Evolutionary conservation across 2,113 vertebrate species (phyloP).

Genomic region (Gyps fulvus): DNA sequence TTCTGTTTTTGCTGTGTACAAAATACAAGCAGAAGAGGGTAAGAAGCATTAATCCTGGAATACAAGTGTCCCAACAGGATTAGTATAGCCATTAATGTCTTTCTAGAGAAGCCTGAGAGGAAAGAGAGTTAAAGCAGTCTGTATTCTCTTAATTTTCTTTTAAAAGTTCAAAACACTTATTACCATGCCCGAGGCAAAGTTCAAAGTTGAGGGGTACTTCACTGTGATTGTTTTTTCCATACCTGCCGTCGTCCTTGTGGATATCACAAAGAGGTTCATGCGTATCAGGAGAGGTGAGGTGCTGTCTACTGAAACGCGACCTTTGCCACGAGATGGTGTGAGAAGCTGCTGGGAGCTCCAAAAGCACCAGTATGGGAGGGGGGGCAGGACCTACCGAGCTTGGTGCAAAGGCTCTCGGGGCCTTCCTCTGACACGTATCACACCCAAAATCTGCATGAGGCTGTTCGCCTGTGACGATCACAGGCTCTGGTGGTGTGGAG

Average conservation of each 20-base stretch:
- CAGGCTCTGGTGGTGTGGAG: neutral
- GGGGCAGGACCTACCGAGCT: neutral
- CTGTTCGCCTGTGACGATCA: neutral
- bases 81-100: neutral
- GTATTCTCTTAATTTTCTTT: neutral
- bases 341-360: neutral
- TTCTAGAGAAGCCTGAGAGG: neutral
- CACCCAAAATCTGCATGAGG: neutral
- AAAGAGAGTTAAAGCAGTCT: neutral
- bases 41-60: neutral
- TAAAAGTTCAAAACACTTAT: neutral
- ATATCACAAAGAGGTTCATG: neutral
- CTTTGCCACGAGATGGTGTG: neutral
- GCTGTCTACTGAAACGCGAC: neutral
- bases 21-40: neutral
- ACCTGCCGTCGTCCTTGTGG: rapidly evolving
- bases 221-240: neutral
- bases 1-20: neutral
- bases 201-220: neutral
- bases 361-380: neutral
- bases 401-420: neutral
- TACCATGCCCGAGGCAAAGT: neutral
- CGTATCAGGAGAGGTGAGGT: neutral
- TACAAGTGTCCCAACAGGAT: neutral
- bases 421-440: rapidly evolving